These are phyloP conservation scores for Crocuta crocuta DNA, from an alignment of 2,113 vertebrate genomes.

Conservation along the genomic window DNA sequence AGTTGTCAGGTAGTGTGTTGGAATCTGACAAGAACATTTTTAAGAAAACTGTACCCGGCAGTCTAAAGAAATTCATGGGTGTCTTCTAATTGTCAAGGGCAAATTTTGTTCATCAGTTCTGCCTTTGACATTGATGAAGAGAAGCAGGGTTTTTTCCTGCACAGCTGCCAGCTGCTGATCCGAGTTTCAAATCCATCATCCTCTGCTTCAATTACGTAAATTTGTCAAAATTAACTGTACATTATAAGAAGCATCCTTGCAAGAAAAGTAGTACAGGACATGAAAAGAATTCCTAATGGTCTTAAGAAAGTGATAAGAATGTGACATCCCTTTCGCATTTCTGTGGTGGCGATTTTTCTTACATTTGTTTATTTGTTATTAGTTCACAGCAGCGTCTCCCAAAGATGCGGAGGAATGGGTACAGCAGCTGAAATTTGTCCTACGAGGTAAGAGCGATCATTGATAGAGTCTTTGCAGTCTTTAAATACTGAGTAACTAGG, in stretches of 20 bases:
- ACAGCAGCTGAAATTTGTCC: conserved; percentile 93
- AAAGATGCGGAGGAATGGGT: conserved; percentile 98
- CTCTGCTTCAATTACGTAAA: conserved; percentile 93
- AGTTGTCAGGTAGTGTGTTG: conserved; percentile 92
- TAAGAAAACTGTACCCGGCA: conserved; percentile 91
- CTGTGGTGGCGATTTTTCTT: conserved; percentile 74
- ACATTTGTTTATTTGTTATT: conserved; percentile 74
- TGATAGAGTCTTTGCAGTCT: conserved; percentile 33
- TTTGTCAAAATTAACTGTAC: conserved; percentile 94
- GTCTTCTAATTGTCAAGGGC: conserved; percentile 94
- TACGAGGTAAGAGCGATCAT: conserved; percentile 91
- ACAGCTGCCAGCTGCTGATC: conserved; percentile 93
- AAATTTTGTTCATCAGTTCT: conserved; percentile 92
- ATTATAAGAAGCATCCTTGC: conserved; percentile 93
- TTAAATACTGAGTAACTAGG: background rate
- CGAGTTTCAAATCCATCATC: conserved; percentile 93
- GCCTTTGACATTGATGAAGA: conserved; percentile 93
- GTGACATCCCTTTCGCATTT: conserved; percentile 72
- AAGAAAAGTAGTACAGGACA: conserved; percentile 90
- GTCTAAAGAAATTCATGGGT: conserved; percentile 92
- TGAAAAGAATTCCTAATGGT: conserved; percentile 91
- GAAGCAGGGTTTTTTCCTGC: conserved; percentile 90
- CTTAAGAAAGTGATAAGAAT: conserved; percentile 85
- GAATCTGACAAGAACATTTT: conserved; percentile 93
- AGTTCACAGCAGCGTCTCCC: conserved; percentile 95